Conservation (phyloP, 2,797 vertebrate species). For the Halcyon badia region DNA sequence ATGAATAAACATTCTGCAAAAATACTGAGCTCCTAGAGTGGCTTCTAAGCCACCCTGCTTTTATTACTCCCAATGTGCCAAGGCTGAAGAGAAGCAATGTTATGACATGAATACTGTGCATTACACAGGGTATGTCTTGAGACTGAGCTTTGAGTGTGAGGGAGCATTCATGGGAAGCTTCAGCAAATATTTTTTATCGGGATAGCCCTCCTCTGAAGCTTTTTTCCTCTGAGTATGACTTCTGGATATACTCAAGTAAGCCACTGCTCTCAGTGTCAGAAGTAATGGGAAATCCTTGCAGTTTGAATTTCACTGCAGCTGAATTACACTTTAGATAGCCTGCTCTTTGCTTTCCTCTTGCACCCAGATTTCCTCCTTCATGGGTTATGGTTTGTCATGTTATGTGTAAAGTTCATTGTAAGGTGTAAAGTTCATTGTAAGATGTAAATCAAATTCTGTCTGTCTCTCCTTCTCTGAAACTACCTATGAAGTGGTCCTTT, state of each 20-base stretch:
- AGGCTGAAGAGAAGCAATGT: not conserved
- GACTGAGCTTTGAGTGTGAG: not conserved
- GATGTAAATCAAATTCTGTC: not conserved
- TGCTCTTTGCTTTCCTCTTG: not conserved
- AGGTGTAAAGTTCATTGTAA: fast-evolving
- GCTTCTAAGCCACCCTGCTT: not conserved
- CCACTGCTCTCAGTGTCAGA: fast-evolving
- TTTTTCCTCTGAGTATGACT: not conserved
- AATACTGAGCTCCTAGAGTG: not conserved
- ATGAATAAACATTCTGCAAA: not conserved
- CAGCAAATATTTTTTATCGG: not conserved
- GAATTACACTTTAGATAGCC: not conserved
- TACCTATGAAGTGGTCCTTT: not conserved
- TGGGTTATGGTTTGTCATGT: not conserved
- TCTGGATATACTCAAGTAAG: not conserved
- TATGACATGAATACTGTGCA: not conserved
- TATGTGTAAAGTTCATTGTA: not conserved
- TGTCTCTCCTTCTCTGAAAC: not conserved
- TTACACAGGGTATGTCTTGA: not conserved
- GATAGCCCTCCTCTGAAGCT: not conserved
- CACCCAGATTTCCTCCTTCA: not conserved
- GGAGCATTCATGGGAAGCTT: not conserved
- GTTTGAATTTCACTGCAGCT: not conserved
- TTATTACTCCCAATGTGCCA: not conserved
- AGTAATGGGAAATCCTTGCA: not conserved